Evolutionary conservation across 2,888 invertebrate species (phyloP).

Genomic region (Silvanus unidentatus): DNA sequence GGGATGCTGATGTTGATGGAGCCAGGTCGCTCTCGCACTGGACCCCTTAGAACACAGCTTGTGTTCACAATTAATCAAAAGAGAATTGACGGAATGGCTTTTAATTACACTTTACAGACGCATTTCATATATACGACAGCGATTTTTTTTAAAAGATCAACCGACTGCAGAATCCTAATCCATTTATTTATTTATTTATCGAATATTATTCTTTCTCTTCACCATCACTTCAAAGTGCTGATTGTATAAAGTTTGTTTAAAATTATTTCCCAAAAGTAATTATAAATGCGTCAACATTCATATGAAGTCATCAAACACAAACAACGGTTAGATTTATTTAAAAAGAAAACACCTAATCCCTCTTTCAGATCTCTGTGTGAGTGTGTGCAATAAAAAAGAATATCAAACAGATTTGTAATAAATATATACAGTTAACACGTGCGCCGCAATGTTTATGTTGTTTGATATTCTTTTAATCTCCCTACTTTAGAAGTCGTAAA

Average conservation of each 20-base stretch:
- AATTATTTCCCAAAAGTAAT: slow-evolving; percentile 16
- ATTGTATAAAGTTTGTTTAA: no score
- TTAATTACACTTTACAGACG: slow-evolving; percentile 40
- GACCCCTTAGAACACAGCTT: slow-evolving; percentile 30
- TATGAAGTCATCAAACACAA: slow-evolving; percentile 24
- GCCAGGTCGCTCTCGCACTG: slow-evolving; percentile 15
- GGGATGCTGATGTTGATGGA: slow-evolving; percentile 1
- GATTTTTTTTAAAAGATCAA: no score
- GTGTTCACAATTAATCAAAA: slow-evolving; percentile 48
- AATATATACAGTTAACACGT: slow-evolving; percentile 34
- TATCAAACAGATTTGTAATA: slow-evolving; percentile 36
- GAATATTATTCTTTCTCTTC: no score
- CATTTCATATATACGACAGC: no score
- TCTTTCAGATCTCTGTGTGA: no score
- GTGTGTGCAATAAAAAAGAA: slow-evolving; percentile 15
- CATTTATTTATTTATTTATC: no score
- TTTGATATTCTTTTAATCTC: slow-evolving; percentile 21
- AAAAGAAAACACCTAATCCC: slow-evolving; percentile 24
- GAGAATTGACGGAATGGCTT: slow-evolving; percentile 46
- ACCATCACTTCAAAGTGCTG: no score
- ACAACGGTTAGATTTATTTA: slow-evolving; percentile 31
- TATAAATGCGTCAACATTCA: slow-evolving; percentile 38
- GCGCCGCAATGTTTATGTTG: slow-evolving; percentile 23
- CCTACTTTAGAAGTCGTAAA: no score
- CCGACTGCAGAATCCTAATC: no score